These are phyloP conservation scores for Trachelus tabidus DNA, from an alignment of 2,888 invertebrate genomes.

Conservation along the genomic window DNA sequence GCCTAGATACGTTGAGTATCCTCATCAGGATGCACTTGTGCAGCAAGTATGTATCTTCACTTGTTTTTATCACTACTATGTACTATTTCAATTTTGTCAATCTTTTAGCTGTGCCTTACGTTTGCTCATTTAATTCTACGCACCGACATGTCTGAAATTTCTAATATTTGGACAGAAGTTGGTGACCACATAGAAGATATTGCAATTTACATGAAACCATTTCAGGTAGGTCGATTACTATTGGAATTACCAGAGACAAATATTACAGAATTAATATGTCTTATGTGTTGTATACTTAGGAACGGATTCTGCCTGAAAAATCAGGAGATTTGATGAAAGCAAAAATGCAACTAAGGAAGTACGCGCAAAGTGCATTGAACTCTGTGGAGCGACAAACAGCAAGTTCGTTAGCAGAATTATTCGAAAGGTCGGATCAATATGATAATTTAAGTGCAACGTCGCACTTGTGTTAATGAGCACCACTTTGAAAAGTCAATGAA, in stretches of 20 bases:
- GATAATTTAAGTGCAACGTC: conserved; percentile 28
- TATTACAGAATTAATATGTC: background rate
- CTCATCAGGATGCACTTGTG: conserved; percentile 86
- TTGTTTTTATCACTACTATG: background rate
- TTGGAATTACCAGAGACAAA: background rate
- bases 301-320: conserved; percentile 59
- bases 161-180: conserved; percentile 52
- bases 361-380: conserved; percentile 41
- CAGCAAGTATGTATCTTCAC: conserved; percentile 74
- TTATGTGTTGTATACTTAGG: conserved; percentile 38
- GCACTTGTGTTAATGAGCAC: background rate
- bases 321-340: conserved; percentile 55
- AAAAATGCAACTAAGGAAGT: conserved; percentile 46
- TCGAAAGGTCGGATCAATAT: conserved; percentile 41
- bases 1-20: conserved; percentile 85
- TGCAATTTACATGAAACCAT: conserved; percentile 52
- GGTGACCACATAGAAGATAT: conserved; percentile 54
- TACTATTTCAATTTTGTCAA: background rate
- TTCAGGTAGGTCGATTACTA: conserved; percentile 44
- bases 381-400: conserved; percentile 49
- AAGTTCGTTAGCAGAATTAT: conserved; percentile 45
- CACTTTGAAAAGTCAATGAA: background rate
- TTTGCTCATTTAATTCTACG: conserved; percentile 75
- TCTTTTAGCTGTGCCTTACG: conserved; percentile 76
- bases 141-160: conserved; percentile 52